Conservation (phyloP, 2,113 vertebrate species). For the Abramis brama region DNA sequence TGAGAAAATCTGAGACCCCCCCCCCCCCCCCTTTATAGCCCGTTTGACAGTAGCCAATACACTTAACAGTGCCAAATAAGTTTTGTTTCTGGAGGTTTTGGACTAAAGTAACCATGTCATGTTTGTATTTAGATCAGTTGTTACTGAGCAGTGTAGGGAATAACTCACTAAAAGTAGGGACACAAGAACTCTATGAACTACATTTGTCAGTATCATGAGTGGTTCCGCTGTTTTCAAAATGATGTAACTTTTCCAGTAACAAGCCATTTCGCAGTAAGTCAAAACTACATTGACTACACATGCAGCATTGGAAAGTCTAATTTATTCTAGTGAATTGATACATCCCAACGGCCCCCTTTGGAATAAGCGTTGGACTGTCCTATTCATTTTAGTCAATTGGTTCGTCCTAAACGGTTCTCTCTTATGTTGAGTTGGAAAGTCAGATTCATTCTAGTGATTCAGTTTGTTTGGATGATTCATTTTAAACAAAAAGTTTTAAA, state of each 20-base stretch:
- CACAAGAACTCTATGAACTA: neutral
- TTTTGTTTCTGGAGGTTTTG: neutral
- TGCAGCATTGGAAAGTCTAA: neutral
- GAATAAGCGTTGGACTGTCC: too few species aligned
- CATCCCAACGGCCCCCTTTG: too few species aligned
- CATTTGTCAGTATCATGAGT: neutral
- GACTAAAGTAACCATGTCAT: neutral
- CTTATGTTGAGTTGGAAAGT: too few species aligned
- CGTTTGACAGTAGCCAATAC: neutral
- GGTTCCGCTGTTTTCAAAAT: neutral
- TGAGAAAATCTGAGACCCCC: neutral
- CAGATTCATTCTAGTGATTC: too few species aligned
- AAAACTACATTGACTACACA: neutral
- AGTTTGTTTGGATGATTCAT: too few species aligned
- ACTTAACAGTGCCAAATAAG: neutral
- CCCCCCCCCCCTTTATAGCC: neutral
- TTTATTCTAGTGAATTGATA: too few species aligned
- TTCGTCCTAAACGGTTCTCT: too few species aligned
- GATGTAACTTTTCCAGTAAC: neutral
- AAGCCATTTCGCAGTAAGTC: neutral
- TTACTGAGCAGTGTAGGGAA: neutral
- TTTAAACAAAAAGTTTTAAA: too few species aligned
- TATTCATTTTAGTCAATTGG: too few species aligned
- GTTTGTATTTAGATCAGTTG: slow-evolving; percentile 4
- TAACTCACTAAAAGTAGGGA: neutral